Conservation (phyloP, 2,113 vertebrate species). For the Xenus cinereus region DNA sequence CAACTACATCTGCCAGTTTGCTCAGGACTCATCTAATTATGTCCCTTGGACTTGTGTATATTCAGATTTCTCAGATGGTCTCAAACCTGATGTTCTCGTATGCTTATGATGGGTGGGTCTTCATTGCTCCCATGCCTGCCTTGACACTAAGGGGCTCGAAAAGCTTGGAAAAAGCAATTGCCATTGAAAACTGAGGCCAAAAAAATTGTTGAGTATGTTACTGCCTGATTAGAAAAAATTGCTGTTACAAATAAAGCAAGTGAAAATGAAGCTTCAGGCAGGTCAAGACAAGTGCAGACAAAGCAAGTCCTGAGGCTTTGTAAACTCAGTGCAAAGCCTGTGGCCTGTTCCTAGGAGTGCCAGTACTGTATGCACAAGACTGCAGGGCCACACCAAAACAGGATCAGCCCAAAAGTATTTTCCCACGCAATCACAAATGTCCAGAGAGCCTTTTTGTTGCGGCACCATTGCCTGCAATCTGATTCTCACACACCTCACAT, state of each 20-base stretch:
- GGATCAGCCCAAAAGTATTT: not conserved
- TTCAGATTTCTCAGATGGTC: not conserved
- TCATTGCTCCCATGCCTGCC: not conserved
- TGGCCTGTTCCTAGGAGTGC: not conserved
- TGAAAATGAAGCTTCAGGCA: not conserved
- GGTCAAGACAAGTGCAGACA: not conserved
- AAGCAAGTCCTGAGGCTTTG: not conserved
- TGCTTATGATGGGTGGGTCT: accelerated
- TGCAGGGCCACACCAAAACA: not conserved
- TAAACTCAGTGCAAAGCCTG: not conserved
- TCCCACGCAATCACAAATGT: not conserved
- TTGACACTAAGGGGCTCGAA: not conserved
- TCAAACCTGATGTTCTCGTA: not conserved
- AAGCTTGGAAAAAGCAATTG: not conserved
- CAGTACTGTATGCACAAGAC: not conserved
- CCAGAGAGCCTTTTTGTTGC: not conserved
- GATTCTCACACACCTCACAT: not conserved
- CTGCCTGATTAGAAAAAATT: accelerated
- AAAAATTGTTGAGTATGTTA: not conserved
- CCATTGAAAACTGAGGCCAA: not conserved
- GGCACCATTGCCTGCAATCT: not conserved
- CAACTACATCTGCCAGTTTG: not conserved
- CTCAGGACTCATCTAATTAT: not conserved
- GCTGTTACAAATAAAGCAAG: not conserved
- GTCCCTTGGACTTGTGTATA: not conserved